Base-by-base conservation (phyloP, 2,888 invertebrate species). In the Scaptomyza caliginosa region DNA sequence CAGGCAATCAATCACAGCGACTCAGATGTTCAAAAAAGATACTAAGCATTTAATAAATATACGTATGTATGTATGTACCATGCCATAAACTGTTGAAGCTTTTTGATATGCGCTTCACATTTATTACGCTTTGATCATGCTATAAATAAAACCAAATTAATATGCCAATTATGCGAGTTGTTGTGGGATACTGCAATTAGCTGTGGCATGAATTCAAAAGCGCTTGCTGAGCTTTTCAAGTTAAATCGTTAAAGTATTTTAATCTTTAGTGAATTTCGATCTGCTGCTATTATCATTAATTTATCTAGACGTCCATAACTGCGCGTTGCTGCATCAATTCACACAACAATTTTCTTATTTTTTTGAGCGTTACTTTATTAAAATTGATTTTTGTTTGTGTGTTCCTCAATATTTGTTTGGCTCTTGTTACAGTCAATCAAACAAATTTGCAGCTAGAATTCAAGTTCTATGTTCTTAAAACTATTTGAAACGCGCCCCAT, bases 1-100 rank as follows among this genome's bases (percentile, higher is more conserved):
- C 55, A 50, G 62, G 64, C 67, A 64, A 74, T 74, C 77, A 74
- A 74, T 74, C 74, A 74, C 62, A 30, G 39, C 17, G 55, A 54
- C 64, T 58, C 52, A 57, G 42, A 48, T 40, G 48, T n/a, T 42
- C 10, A 13, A 42, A 36, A 40, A 17, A 28, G 24, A 24, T 40
- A 30, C n/a, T 28, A 13, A 46, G 26, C 39, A 38, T 30, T 40
- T 32, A 21, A 24, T 49, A 23, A 24, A 28, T 43, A 36, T 2
- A 56, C 16, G 16, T 28, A 30, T n/a, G 2, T 7, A 13, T 2
- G n/a, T n/a, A n/a, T n/a, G n/a, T n/a, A 5, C 30, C n/a, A 5
- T n/a, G n/a, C n/a, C n/a, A n/a, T n/a, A 1, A 30, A 30, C 2
- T 34, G 34, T 34, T 8, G 3, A 16, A 16, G 34, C 34, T 34